A percentile compares a stretch with the other conserved stretches of the same genome.
phyloP scores from a whole-genome alignment of 1,140 invertebrate genomes.

The Aplysia californica region DNA sequence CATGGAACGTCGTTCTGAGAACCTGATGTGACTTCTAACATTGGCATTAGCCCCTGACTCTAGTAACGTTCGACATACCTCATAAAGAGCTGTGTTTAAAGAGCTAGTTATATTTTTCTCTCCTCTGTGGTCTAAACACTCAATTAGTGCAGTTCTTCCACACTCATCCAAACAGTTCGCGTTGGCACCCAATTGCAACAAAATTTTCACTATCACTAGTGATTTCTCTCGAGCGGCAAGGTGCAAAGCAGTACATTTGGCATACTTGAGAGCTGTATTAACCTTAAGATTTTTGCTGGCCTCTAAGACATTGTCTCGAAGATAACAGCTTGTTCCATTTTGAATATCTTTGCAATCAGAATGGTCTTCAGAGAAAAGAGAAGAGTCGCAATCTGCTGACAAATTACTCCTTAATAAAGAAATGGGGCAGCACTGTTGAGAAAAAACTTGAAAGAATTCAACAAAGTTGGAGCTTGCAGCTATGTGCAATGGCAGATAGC shows the following conservation, averaged over 20 bases:
- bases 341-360: not conserved
- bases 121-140: not conserved
- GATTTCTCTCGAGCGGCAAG: not conserved
- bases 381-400: not conserved
- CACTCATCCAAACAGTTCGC: not conserved
- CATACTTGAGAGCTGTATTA: not conserved
- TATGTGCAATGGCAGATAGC: constrained; percentile 7
- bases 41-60: constrained; percentile 4
- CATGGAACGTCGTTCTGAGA: constrained; percentile 11
- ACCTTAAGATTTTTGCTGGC: not conserved
- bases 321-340: not conserved
- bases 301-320: not conserved
- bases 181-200: not conserved
- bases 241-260: constrained; percentile 4
- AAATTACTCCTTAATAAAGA: not conserved
- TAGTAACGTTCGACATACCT: not conserved
- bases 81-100: not conserved
- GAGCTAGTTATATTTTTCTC: not conserved
- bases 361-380: not conserved
- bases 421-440: not conserved
- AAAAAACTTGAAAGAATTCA: constrained; percentile 8
- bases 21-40: constrained; percentile 9
- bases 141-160: not conserved
- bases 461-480: constrained; percentile 15
- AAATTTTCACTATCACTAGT: not conserved